These are phyloP conservation scores for Crypturellus undulatus DNA, from an alignment of 2,113 vertebrate genomes.

Conservation along the genomic window DNA sequence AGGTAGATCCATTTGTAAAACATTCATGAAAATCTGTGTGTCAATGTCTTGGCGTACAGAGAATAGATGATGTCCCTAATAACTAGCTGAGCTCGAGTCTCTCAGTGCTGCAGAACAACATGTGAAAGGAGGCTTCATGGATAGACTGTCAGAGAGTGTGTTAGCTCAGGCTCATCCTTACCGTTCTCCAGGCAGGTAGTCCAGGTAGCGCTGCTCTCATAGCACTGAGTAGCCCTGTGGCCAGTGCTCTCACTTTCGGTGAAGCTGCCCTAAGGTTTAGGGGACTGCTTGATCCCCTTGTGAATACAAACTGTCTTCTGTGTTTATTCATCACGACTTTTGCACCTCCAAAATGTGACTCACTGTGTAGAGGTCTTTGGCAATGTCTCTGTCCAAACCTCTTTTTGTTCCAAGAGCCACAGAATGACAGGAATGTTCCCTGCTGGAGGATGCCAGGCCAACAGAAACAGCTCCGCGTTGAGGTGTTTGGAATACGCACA, in stretches of 20 bases:
- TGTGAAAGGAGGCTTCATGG: neutral
- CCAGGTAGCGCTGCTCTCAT: neutral
- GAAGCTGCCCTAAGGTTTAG: neutral
- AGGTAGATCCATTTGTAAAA: neutral
- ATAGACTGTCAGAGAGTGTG: neutral
- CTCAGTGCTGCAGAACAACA: accelerated
- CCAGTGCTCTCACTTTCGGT: neutral
- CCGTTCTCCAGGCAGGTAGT: neutral
- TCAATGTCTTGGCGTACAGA: neutral
- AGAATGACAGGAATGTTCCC: constrained; percentile 62
- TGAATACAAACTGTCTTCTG: neutral
- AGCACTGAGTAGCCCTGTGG: neutral
- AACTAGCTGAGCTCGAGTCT: neutral
- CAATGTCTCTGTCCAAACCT: constrained; percentile 5
- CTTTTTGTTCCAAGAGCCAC: constrained; percentile 40
- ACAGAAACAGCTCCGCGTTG: neutral
- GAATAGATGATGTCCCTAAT: neutral
- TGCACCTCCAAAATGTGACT: constrained; percentile 50
- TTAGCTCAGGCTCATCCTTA: neutral
- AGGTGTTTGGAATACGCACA: constrained; percentile 2
- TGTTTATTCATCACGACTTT: neutral
- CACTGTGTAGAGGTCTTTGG: constrained; percentile 35
- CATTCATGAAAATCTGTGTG: neutral
- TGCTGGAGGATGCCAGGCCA: neutral
- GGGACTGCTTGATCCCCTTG: neutral